These are phyloP conservation scores for Ceraclea dissimilis DNA, from an alignment of 2,888 invertebrate genomes.

Conservation along the genomic window DNA sequence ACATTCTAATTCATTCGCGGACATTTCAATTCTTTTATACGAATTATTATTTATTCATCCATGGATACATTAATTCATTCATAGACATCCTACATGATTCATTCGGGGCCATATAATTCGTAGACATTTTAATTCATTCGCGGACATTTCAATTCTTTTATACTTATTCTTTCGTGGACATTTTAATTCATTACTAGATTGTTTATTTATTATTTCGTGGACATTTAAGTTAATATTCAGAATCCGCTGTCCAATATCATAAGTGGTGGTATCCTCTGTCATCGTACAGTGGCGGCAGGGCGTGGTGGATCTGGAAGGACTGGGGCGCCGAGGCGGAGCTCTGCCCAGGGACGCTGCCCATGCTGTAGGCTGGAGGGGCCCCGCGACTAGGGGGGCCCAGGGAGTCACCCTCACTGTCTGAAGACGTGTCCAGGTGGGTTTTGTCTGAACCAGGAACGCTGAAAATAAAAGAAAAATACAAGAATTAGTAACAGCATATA, in stretches of 20 bases:
- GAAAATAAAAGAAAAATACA: constrained; percentile 12
- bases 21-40: too few species aligned
- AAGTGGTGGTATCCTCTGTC: constrained; percentile 24
- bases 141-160: too few species aligned
- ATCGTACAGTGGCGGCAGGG: constrained; percentile 21
- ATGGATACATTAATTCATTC: too few species aligned
- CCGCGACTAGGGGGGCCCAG: constrained; percentile 13
- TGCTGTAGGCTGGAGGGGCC: constrained; percentile 7
- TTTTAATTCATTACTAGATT: too few species aligned
- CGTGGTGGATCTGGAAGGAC: constrained; percentile 15
- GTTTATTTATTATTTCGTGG: not conserved
- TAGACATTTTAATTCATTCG: too few species aligned
- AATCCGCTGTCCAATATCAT: constrained; percentile 22
- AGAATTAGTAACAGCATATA: not conserved
- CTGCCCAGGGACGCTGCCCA: constrained; percentile 6
- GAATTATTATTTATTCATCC: too few species aligned
- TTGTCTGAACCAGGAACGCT: constrained; percentile 40
- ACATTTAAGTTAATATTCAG: not conserved
- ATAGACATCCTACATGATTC: too few species aligned
- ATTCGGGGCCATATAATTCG: too few species aligned
- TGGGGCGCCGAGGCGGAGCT: constrained; percentile 10
- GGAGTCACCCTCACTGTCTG: constrained; percentile 42
- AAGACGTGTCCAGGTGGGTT: constrained; percentile 40
- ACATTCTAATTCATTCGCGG: too few species aligned
- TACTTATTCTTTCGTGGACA: too few species aligned